Percentiles rank a stretch among this genome's conserved stretches.
Conservation (phyloP, 2,113 vertebrate species). For the Centropristis striata region DNA sequence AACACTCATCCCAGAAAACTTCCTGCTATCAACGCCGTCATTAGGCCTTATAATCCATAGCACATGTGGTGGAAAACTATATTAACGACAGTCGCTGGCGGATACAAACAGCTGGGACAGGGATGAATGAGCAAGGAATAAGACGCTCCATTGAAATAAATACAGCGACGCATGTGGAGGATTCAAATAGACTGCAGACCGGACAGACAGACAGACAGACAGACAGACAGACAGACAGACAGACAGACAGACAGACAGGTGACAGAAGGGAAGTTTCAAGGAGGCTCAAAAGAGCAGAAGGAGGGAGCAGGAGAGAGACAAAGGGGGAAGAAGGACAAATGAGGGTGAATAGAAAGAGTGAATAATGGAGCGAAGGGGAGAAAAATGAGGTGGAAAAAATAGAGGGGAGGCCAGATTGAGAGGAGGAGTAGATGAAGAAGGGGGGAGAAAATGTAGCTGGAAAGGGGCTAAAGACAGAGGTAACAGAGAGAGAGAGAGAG, state of each 20-base stretch:
- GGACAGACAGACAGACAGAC: constrained; percentile 4
- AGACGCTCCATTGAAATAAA: constrained; percentile 35
- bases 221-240: constrained; percentile 30
- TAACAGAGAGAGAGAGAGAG: neutral
- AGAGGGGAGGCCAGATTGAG: constrained; percentile 45
- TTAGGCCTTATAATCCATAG: constrained; percentile 45
- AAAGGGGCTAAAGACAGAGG: constrained; percentile 1
- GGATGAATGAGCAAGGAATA: constrained; percentile 50
- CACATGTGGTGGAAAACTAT: constrained; percentile 58
- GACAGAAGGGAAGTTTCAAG: constrained; percentile 32
- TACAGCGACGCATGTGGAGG: constrained; percentile 2
- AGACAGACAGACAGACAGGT: constrained; percentile 13
- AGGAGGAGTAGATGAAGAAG: constrained; percentile 34
- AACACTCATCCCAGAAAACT: constrained; percentile 50
- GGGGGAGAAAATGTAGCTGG: neutral
- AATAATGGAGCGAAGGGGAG: constrained; percentile 59
- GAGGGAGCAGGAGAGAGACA: constrained; percentile 38
- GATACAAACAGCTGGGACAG: constrained; percentile 58
- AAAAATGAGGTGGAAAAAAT: constrained; percentile 65
- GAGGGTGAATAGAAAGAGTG: constrained; percentile 53
- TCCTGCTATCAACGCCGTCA: constrained; percentile 50
- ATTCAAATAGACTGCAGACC: constrained; percentile 14
- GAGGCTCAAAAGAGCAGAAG: constrained; percentile 39
- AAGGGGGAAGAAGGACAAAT: constrained; percentile 61
- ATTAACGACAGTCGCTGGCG: constrained; percentile 32